phyloP scores from a whole-genome alignment of 2,888 invertebrate genomes.

The Drosophila anomelani region DNA sequence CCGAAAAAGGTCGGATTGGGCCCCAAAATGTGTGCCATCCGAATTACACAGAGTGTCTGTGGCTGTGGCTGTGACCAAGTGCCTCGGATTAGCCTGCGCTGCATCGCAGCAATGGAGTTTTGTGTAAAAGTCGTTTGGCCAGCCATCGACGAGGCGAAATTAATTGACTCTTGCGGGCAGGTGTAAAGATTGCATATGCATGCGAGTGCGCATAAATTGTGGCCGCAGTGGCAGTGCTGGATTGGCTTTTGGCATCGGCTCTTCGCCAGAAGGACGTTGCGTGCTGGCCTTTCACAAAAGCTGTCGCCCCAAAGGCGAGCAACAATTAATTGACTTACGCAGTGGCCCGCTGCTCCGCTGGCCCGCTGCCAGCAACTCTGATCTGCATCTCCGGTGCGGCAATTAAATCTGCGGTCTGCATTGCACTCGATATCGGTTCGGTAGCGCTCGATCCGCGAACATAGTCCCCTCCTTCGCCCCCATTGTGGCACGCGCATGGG shows the following conservation, averaged over 20 bases:
- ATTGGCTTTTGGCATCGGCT: conserved; percentile 38
- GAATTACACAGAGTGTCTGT: not conserved
- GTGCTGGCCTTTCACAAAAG: conserved; percentile 74
- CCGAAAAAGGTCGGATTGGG: conserved; percentile 7
- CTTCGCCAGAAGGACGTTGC: conserved; percentile 70
- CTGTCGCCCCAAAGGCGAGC: conserved; percentile 74
- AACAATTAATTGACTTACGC: conserved; percentile 75
- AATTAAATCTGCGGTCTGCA: conserved; percentile 51
- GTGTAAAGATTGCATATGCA: conserved; percentile 70
- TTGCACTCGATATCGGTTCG: conserved; percentile 14
- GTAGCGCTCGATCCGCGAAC: conserved; percentile 7
- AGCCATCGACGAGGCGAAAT: conserved; percentile 49
- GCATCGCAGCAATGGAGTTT: conserved; percentile 19
- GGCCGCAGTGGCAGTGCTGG: conserved; percentile 20
- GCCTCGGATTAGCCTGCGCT: conserved; percentile 53
- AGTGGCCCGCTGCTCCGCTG: conserved; percentile 48
- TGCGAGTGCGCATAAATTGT: conserved; percentile 62
- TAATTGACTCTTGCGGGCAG: conserved; percentile 72
- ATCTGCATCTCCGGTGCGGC: conserved; percentile 50
- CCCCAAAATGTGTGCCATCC: conserved; percentile 24
- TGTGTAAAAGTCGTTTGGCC: conserved; percentile 49
- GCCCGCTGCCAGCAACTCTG: conserved; percentile 37
- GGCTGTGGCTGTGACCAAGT: conserved; percentile 28
- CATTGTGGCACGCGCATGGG: conserved; percentile 43
- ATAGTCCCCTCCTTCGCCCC: conserved; percentile 1